Base-by-base conservation (phyloP, 2,888 invertebrate species). In the Phanerotoma sp. region DNA sequence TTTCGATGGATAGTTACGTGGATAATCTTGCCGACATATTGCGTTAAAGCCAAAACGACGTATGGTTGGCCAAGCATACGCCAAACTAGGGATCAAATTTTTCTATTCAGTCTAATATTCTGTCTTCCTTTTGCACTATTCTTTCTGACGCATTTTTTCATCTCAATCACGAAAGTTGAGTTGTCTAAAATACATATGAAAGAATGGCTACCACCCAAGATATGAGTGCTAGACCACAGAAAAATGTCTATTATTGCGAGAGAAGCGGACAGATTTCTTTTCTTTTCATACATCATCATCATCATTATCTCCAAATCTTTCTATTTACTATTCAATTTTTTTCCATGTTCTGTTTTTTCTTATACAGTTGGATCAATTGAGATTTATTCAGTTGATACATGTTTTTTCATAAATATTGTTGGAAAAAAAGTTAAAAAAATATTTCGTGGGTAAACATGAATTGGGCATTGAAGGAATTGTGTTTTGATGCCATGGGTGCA, bases 1-100 rank as follows among this genome's bases (percentile, higher is more conserved):
- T 63, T 57, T 54, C 51, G 54, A 60, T 56, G 65, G 68, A 72
- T 68, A 73, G 73, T 73, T 74, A 69, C 70, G 71, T 65, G 72
- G 73, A 74, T 75, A 71, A 75, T 73, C 75, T 74, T 63, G 59
- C 61, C 65, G 67, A 68, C 72, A 69, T 71, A 72, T 74, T 75
- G 70, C 72, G 65, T 65, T 67, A 66, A 72, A 74, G 72, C 68
- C 68, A 71, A 71, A 70, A 69, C 65, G 62, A 61, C 54, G 54
- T 51, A 69, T 59, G 71, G 61, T 66, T 57, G 59, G 60, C 5
- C 60, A 70, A 72, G 60, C 69, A 70, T 69, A 63, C 58, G 61
- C 42, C 61, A 62, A 56, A 58, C 46, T 32, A 10, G 50, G 42
- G 49, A 49, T 50, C 35, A 18, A 18, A 18, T 57, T 42, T 32